Evolutionary conservation across 2,113 vertebrate species (phyloP).

Genomic region (Boulengeromyrus knoepffleri): DNA sequence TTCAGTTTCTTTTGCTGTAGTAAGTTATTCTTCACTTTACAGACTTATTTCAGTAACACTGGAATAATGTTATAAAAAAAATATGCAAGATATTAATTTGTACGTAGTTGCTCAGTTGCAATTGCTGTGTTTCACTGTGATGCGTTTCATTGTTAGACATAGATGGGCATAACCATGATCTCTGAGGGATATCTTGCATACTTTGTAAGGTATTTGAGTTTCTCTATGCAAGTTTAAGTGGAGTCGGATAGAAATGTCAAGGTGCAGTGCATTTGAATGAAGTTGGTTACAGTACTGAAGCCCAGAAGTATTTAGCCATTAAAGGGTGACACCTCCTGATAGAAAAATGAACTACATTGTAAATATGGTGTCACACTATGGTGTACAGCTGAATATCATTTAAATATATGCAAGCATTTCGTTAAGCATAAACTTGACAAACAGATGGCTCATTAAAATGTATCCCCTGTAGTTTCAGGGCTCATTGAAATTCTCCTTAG

Average conservation of each 20-base stretch:
- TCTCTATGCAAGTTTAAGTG: not conserved
- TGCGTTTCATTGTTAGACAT: not conserved
- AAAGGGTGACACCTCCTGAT: not conserved
- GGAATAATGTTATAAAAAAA: not conserved
- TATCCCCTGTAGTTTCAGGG: not conserved
- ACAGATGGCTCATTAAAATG: slow-evolving; percentile 4
- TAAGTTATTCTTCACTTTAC: not conserved
- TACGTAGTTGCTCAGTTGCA: not conserved
- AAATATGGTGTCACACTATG: too few species aligned
- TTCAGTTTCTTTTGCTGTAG: not conserved
- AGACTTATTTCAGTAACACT: not conserved
- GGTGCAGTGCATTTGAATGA: not conserved
- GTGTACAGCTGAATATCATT: not conserved
- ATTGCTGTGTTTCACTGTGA: not conserved
- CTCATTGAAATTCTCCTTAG: not conserved
- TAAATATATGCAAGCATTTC: not conserved
- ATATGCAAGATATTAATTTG: not conserved
- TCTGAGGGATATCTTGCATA: too few species aligned
- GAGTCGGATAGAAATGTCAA: not conserved
- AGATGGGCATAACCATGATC: not conserved
- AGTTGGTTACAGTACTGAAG: not conserved
- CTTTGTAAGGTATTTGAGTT: not conserved
- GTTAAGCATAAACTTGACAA: not conserved
- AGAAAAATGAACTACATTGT: not conserved
- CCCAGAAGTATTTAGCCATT: not conserved